A percentile compares a stretch with the other conserved stretches of the same genome.
Conservation (phyloP, 2,888 invertebrate genomes). For the Drosophila neonasuta region DNA sequence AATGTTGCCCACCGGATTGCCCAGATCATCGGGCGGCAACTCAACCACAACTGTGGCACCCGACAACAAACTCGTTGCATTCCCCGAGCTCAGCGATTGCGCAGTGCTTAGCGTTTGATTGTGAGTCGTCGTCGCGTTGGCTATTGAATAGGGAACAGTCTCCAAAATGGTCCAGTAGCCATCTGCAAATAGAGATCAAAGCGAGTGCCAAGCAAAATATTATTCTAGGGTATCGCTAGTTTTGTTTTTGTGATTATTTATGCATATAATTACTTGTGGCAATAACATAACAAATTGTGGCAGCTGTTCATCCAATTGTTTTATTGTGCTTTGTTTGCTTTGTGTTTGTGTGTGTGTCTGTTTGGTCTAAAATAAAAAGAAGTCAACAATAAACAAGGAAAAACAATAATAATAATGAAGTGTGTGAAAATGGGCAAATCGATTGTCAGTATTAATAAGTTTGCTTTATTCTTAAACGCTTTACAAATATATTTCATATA, state of each 20-base stretch:
- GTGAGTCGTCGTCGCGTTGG: slow-evolving; percentile 51
- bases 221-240: slow-evolving; percentile 3
- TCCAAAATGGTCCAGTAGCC: slow-evolving; percentile 82
- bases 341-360: slow-evolving; percentile 16
- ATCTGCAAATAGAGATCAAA: slow-evolving; percentile 61
- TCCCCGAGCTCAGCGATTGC: slow-evolving; percentile 43
- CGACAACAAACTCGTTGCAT: slow-evolving; percentile 62
- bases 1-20: slow-evolving; percentile 79
- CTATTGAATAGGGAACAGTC: slow-evolving; percentile 80
- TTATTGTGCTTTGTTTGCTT: slow-evolving; percentile 27
- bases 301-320: slow-evolving; percentile 42
- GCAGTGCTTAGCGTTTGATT: slow-evolving; percentile 49
- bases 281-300: slow-evolving; percentile 50
- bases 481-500: slow-evolving; percentile 45
- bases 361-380: slow-evolving; percentile 4
- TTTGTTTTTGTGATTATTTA: background rate
- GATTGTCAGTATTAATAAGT: slow-evolving; percentile 40
- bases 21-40: slow-evolving; percentile 79
- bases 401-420: background rate
- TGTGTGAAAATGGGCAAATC: background rate
- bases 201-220: background rate
- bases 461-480: slow-evolving; percentile 70
- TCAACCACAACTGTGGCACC: slow-evolving; percentile 81
- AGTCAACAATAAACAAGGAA: slow-evolving; percentile 12
- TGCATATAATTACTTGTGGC: slow-evolving; percentile 62